Percentiles rank a stretch among this genome's conserved stretches.
phyloP scores from a whole-genome alignment of 2,888 invertebrate genomes.

The Zaprionus lineosus region DNA sequence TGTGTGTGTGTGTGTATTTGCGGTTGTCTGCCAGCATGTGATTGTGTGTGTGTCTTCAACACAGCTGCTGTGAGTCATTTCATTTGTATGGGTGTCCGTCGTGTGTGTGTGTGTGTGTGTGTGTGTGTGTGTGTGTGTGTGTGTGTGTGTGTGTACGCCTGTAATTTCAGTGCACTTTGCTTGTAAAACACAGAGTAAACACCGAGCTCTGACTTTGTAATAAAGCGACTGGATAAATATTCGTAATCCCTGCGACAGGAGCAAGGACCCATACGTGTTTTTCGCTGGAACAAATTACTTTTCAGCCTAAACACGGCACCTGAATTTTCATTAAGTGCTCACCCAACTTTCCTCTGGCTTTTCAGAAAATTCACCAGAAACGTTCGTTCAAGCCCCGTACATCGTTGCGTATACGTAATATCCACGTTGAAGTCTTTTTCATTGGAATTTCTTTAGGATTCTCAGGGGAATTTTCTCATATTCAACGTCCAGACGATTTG shows the following conservation, averaged over 20 bases:
- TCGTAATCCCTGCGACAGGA: constrained; percentile 3
- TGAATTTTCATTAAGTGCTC: constrained; percentile 48
- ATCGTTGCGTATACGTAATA: constrained; percentile 15
- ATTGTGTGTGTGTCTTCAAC: constrained; percentile 3
- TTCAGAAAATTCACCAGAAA: too few relatives aligned
- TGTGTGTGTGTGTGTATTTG: constrained; percentile 11
- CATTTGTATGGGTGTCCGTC: constrained; percentile 7
- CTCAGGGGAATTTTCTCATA: too few relatives aligned
- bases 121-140: constrained; percentile 44
- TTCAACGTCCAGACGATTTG: too few relatives aligned
- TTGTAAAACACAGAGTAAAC: constrained; percentile 65
- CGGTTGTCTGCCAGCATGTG: constrained; percentile 1
- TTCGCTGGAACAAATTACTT: constrained; percentile 22
- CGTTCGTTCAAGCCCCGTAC: constrained; percentile 46
- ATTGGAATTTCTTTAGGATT: too few relatives aligned
- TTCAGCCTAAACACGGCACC: constrained; percentile 11
- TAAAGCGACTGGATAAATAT: constrained; percentile 6
- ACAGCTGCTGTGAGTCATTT: too few relatives aligned
- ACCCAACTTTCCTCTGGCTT: too few relatives aligned
- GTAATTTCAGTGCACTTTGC: constrained; percentile 45
- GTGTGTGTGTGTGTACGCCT: not conserved
- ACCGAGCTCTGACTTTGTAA: constrained; percentile 38
- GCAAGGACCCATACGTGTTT: too few relatives aligned
- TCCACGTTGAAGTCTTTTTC: not conserved
- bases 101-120: constrained; percentile 13